These are phyloP conservation scores for Thunnus maccoyii DNA, from an alignment of 2,113 vertebrate genomes.

Conservation along the genomic window DNA sequence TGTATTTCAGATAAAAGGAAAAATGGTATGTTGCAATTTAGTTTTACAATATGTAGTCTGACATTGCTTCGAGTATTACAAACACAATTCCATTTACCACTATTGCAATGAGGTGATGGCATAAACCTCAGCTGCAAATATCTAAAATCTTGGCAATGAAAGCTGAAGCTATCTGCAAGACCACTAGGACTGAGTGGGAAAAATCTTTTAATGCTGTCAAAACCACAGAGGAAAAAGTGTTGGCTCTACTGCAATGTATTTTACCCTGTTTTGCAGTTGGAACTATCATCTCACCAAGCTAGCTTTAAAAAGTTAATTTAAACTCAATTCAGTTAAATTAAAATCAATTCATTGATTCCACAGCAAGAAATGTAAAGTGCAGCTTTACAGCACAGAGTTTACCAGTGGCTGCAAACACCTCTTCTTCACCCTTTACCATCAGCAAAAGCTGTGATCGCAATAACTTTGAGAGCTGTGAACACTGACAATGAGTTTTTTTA, in stretches of 20 bases:
- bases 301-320: background rate
- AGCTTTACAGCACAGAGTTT: constrained; percentile 15
- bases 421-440: constrained; percentile 12
- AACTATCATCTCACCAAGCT: background rate
- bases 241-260: background rate
- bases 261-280: background rate
- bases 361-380: background rate
- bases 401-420: constrained; percentile 9
- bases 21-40: background rate
- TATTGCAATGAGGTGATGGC: no score
- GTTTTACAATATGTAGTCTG: no score
- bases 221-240: constrained; percentile 18
- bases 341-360: background rate
- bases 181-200: background rate
- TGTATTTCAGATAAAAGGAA: constrained; percentile 5
- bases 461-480: constrained; percentile 29
- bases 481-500: background rate
- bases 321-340: constrained; percentile 2
- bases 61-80: no score
- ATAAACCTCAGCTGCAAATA: background rate
- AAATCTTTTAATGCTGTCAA: constrained; percentile 18
- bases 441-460: constrained; percentile 39
- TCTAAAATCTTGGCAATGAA: constrained; percentile 1
- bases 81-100: no score
- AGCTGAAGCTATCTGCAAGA: background rate